Base-by-base conservation (phyloP, 2,113 vertebrate species). In the Sinocyclocheilus anophthalmus region DNA sequence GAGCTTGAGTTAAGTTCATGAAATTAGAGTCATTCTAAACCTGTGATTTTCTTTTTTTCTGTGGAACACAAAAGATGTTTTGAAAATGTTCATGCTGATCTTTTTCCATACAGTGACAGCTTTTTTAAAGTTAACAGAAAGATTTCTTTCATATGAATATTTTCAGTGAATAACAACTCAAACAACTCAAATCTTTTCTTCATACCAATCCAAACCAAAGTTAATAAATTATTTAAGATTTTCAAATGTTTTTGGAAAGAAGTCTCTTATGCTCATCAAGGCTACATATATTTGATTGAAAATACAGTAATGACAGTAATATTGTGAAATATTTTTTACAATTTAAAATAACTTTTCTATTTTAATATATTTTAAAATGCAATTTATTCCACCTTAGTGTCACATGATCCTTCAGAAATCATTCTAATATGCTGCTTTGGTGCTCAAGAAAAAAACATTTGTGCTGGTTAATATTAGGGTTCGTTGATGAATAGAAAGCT, bases 31-130 rank as follows among this genome's bases (percentile, higher is more conserved):
- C 37, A 37, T 37, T 37, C 4, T 37, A 37, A 37, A 37, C 37
- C 37, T 37, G 37, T 37, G 39, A 39, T 24, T 50, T 65, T 86
- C 26, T 84, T 79, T 42, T 86, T 79, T 86, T 84, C 13, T 16
- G 26, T 67, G n/a, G 1, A 65, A 65, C 61, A 65, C 24, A 26
- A 30, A 67, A 67, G 24, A 16, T 7, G 3, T 18, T 69, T 37
- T 69, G 7, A 37, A 69, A 30, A 37, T 69, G 6, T 69, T 69
- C 30, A 33, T 2, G 1, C 30, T 69, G 30, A 8, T 18, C 33
- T 69, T 69, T 33, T 69, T 37, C 12, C 11, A 26, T 65, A 13
- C n/a, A 11, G 30, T 7, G 14, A 33, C 50, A 50, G 48, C 4
- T 5, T 37, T 5, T 37, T 50, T 50, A 50, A 50, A 50, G 48